phyloP scores from a whole-genome alignment of 2,113 vertebrate species.

The Quiscalus mexicanus region DNA sequence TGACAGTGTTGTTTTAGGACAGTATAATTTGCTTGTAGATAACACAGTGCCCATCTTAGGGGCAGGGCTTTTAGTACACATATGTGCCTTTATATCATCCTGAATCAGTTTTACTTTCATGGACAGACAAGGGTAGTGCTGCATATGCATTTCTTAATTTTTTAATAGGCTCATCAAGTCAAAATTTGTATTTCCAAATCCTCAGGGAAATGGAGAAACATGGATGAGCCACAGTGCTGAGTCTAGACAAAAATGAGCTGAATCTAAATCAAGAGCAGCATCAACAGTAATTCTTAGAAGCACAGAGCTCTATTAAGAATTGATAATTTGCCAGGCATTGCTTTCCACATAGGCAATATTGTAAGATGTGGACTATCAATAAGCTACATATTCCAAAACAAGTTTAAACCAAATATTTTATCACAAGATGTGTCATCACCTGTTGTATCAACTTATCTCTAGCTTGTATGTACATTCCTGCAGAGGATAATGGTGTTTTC shows the following conservation, averaged over 20 bases:
- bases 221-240: slow-evolving; percentile 12
- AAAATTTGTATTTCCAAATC: not conserved
- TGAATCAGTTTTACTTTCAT: not conserved
- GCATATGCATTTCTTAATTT: not conserved
- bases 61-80: not conserved
- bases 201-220: not conserved
- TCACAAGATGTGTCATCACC: not conserved
- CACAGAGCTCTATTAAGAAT: not conserved
- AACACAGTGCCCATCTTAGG: not conserved
- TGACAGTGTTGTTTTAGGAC: not conserved
- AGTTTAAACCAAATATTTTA: not conserved
- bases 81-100: not conserved
- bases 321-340: not conserved
- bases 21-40: not conserved
- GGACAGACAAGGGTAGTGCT: not conserved
- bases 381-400: not conserved
- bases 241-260: not conserved
- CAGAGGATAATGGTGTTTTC: not conserved
- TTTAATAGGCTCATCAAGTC: not conserved
- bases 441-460: not conserved
- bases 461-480: not conserved
- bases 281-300: not conserved
- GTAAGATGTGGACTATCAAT: not conserved
- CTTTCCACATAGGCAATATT: not conserved
- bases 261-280: not conserved